phyloP scores from a whole-genome alignment of 2,113 vertebrate species.

The Anhinga rufa region DNA sequence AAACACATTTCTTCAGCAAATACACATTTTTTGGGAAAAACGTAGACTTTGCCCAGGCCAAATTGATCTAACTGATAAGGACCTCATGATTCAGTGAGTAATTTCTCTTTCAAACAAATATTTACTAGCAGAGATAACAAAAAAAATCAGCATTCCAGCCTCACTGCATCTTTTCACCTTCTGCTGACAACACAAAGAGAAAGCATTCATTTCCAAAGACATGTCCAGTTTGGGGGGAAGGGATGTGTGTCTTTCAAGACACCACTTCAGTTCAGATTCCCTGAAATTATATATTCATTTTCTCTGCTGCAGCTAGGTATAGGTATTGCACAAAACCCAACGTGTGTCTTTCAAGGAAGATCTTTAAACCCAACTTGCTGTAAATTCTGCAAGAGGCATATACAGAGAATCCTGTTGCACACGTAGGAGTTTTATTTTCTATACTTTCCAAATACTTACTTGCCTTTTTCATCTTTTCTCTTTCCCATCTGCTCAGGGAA shows the following conservation, averaged over 20 bases:
- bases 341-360: neutral
- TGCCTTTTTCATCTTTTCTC: neutral
- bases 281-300: neutral
- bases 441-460: neutral
- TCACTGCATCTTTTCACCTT: constrained; percentile 57
- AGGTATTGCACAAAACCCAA: neutral
- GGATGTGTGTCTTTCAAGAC: neutral
- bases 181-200: neutral
- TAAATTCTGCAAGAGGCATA: neutral
- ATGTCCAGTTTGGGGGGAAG: neutral
- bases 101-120: constrained; percentile 75
- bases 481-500: neutral
- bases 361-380: neutral
- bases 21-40: constrained; percentile 46
- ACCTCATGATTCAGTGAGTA: constrained; percentile 62
- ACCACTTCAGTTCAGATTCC: neutral
- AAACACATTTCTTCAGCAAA: constrained; percentile 28
- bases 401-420: neutral
- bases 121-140: constrained; percentile 74
- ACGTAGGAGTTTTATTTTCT: neutral
- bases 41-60: constrained; percentile 60
- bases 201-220: neutral
- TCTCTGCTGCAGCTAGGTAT: neutral
- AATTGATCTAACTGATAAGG: constrained; percentile 69
- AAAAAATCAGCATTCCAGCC: constrained; percentile 47